phyloP scores from a whole-genome alignment of 1,140 invertebrate species.

The Drosophila burlai region DNA sequence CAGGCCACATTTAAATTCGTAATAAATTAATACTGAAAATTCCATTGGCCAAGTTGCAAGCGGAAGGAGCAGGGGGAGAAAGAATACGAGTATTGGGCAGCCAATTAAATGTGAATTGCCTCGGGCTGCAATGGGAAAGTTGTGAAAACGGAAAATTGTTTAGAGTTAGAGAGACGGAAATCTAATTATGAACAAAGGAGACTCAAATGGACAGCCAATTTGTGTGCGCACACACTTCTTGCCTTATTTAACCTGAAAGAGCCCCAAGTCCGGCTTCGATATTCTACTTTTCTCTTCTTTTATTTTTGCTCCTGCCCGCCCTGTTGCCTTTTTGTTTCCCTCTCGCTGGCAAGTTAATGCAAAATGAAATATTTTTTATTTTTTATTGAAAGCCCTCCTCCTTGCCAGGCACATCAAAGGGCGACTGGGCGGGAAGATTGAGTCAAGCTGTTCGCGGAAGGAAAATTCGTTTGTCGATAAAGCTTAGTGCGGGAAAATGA shows the following conservation, averaged over 20 bases:
- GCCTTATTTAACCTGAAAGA: conserved; percentile 48
- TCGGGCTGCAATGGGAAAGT: conserved; percentile 25
- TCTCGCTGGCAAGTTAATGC: conserved; percentile 37
- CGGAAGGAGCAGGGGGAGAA: conserved; percentile 4
- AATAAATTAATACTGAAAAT: conserved; percentile 49
- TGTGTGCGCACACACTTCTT: conserved; percentile 50
- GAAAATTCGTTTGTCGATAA: conserved; percentile 42
- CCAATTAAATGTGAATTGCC: conserved; percentile 71
- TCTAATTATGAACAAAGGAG: conserved; percentile 63
- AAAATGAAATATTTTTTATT: conserved; percentile 71
- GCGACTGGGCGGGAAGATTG: background rate
- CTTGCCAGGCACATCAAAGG: conserved; percentile 26
- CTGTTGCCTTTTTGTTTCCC: conserved; percentile 17
- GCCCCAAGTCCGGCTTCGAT: conserved; percentile 42
- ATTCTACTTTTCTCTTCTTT: conserved; percentile 20
- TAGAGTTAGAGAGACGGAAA: conserved; percentile 52
- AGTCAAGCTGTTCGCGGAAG: conserved; percentile 23
- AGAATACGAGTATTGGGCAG: conserved; percentile 58
- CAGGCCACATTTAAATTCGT: conserved; percentile 45
- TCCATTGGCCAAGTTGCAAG: conserved; percentile 41
- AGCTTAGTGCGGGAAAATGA: conserved; percentile 13
- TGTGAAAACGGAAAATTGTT: conserved; percentile 26
- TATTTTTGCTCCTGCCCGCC: background rate
- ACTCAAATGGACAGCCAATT: conserved; percentile 68
- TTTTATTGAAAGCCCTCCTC: conserved; percentile 37